phyloP scores from a whole-genome alignment of 2,888 invertebrate genomes.

The Tolmerus cingulatus region DNA sequence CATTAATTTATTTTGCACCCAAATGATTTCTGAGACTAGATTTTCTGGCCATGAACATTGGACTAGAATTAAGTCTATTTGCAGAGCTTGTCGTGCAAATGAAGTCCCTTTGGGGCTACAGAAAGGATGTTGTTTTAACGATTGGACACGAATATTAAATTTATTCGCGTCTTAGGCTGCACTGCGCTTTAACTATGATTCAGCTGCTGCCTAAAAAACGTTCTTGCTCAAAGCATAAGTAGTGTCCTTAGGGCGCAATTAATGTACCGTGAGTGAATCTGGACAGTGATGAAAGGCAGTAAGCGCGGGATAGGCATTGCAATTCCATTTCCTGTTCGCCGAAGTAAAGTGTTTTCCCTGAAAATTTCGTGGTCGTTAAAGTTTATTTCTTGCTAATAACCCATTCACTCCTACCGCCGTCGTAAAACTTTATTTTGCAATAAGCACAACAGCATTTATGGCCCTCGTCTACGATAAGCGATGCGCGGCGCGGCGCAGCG shows the following conservation, averaged over 20 bases:
- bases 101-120: background rate
- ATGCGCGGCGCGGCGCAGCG: background rate
- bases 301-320: background rate
- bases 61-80: background rate
- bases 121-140: no score
- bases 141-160: no score
- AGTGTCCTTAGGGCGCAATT: background rate
- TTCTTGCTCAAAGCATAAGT: background rate
- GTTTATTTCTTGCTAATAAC: background rate
- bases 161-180: no score
- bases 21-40: background rate
- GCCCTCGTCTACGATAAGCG: background rate
- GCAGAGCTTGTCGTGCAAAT: background rate
- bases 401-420: slow-evolving; percentile 1
- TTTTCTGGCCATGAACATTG: background rate
- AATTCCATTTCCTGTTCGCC: background rate
- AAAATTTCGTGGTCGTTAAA: background rate
- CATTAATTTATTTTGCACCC: background rate
- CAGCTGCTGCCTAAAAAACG: background rate
- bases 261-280: background rate
- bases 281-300: background rate
- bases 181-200: background rate
- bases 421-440: slow-evolving; percentile 9
- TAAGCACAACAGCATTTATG: background rate
- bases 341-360: background rate